Base-by-base conservation (phyloP, 2,797 vertebrate species). In the Phrynocephalus vlangalii region DNA sequence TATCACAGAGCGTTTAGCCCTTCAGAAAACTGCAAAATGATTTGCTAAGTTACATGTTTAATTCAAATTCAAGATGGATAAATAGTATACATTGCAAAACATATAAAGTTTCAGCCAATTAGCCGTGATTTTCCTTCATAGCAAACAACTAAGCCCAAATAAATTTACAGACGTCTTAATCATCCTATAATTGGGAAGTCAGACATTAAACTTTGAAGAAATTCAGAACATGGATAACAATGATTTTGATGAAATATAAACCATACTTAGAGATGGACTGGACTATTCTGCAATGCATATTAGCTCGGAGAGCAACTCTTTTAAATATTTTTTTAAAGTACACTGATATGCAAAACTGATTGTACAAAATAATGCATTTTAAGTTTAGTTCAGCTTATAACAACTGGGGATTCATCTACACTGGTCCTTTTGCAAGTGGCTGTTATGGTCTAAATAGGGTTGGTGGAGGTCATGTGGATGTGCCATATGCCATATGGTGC, bases 91-190 rank as follows among this genome's bases (percentile, higher is more conserved):
- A 81, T 18, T 73, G n/a, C 71, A 81, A 89, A 90, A n/a, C 15
- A 88, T 50, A 83, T 86, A 82, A 88, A 90, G 89, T 77, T 84
- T 92, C 91, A 91, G 82, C 30, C 89, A 84, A 87, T 93, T 92
- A 89, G 89, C 77, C 92, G 77, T 88, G 56, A 91, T 91, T 93
- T 92, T 3, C 1, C 86, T 90, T 83, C 90, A 87, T 56, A 83
- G 76, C 79, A 83, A 88, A 87, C 88, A 90, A 90, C 89, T 91
- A 87, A 92, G 83, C 83, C 89, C 84, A 91, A 90, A 88, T 90
- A 85, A 79, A 91, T 92, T 92, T 91, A 87, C 86, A 71, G 80
- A 89, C 81, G 24, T 63, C 90, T 95, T 68, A 50, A 85, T 94
- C 82, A 91, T 80, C 79, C 33, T 90, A 6, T 89, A 71, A 85